Evolutionary conservation across 1,140 invertebrate genomes (phyloP).

Genomic region (Aphelinus atriplicis): DNA sequence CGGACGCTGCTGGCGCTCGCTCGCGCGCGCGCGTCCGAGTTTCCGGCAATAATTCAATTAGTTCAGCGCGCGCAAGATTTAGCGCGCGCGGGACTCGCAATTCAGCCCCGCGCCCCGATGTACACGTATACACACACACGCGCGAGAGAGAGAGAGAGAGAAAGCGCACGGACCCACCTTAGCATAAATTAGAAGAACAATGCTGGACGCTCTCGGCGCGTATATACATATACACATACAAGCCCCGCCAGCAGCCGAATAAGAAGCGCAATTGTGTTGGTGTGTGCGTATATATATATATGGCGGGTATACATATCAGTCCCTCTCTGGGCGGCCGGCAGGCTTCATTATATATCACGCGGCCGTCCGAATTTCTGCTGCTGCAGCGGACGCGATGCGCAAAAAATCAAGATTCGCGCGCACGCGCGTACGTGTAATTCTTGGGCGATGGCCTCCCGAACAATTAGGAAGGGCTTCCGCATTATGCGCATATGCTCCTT

Average conservation of each 20-base stretch:
- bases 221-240: neutral
- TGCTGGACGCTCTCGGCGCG: constrained; percentile 43
- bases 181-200: constrained; percentile 62
- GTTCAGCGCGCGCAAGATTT: constrained; percentile 49
- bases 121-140: constrained; percentile 40
- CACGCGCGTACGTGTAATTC: constrained; percentile 23
- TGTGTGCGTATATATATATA: no score
- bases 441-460: constrained; percentile 49
- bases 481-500: neutral
- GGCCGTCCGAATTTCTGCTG: no score
- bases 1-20: no score
- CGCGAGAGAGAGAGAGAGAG: neutral
- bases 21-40: constrained; percentile 31
- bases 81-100: constrained; percentile 55
- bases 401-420: no score
- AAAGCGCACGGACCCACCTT: constrained; percentile 44
- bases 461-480: constrained; percentile 54
- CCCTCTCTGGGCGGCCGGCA: no score
- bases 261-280: no score
- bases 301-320: no score
- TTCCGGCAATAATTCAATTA: constrained; percentile 62
- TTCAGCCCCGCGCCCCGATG: constrained; percentile 48
- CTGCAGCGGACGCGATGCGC: no score
- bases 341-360: no score
- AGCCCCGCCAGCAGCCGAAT: no score